Evolutionary conservation across 2,888 invertebrate genomes (phyloP), one percentile per base, ranked within the genome.

Genomic region (Uloborus plumipes): DNA sequence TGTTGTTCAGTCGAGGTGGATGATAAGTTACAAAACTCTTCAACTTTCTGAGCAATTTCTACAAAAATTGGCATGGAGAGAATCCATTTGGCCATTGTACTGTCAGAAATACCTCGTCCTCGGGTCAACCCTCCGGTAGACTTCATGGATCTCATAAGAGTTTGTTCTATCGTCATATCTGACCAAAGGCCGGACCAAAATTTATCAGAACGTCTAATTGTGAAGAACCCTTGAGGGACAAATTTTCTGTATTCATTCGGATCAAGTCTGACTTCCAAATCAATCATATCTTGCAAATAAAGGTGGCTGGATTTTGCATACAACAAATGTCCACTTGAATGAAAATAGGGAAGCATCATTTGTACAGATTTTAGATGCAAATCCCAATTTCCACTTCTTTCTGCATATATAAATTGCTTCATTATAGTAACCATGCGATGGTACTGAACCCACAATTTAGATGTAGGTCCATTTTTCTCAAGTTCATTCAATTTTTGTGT

Each of bases 361-460:
- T 51, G n/a, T n/a, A 70, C 18, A 9, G 58, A 22, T 16, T 70
- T 39, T 7, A 70, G 58, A 70, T 70, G 58, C 11, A 55, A n/a
- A 13, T 70, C 22, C 55, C 39, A 70, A 18, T 70, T 55, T 9
- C 70, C 70, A 39, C 18, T 58, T 14, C 70, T 13, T 58, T 70
- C 55, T 16, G 70, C 55, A 18, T 26, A 13, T 14, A 70, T 51
- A 39, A 70, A 70, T 16, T 58, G 26, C 31, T 51, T 58, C 13
- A 55, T 31, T 7, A 70, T 14, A 4, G 70, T 26, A 16, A 55
- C 18, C 55, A 70, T 70, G 13, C 31, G 13, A 13, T 22, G 58
- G 51, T 70, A 70, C 16, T 70, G 70, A 26, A 70, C 58, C 70
- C 70, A 70, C 26, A 70, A 18, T 55, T 70, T 55, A 3, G 70